Evolutionary conservation across 2,888 invertebrate genomes (phyloP).

Genomic region (Ectemnius continuus): DNA sequence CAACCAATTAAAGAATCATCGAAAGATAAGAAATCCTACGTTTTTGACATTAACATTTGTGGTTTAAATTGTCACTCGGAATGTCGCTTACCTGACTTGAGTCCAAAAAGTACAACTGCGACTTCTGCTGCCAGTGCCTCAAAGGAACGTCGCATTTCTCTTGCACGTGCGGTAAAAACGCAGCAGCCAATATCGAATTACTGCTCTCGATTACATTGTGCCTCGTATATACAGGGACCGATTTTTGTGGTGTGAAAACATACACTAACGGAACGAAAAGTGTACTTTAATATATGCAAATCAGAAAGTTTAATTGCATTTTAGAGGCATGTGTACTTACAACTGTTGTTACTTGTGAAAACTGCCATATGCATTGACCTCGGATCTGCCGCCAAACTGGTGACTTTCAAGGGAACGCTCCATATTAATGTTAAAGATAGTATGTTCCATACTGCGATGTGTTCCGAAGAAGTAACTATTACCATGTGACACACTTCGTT

Average conservation of each 20-base stretch:
- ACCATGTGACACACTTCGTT: conserved; percentile 81
- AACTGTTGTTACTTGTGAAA: conserved; percentile 82
- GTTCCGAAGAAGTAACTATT: conserved; percentile 80
- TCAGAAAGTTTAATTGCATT: not conserved
- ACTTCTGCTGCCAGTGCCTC: conserved; percentile 81
- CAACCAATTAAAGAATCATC: too few relatives aligned
- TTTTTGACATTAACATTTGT: too few relatives aligned
- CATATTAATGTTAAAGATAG: conserved; percentile 85
- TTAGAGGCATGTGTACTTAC: conserved; percentile 78
- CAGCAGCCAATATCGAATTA: conserved; percentile 78
- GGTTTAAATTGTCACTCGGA: not conserved
- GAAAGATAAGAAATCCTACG: too few relatives aligned
- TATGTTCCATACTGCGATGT: conserved; percentile 86
- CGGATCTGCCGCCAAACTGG: conserved; percentile 81
- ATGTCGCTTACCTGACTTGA: conserved; percentile 79
- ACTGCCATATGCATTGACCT: conserved; percentile 84
- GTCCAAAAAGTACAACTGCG: conserved; percentile 82
- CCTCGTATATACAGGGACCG: conserved; percentile 80
- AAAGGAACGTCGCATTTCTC: conserved; percentile 64
- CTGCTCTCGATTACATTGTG: conserved; percentile 78
- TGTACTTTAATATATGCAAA: not conserved
- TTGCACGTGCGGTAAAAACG: conserved; percentile 81
- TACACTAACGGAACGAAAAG: conserved; percentile 79
- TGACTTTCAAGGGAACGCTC: conserved; percentile 81
- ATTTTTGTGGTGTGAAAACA: conserved; percentile 82